Percentiles rank a stretch among this genome's conserved stretches.
Conservation (phyloP, 1,140 invertebrate genomes). For the Carcinoscorpius rotundicauda region DNA sequence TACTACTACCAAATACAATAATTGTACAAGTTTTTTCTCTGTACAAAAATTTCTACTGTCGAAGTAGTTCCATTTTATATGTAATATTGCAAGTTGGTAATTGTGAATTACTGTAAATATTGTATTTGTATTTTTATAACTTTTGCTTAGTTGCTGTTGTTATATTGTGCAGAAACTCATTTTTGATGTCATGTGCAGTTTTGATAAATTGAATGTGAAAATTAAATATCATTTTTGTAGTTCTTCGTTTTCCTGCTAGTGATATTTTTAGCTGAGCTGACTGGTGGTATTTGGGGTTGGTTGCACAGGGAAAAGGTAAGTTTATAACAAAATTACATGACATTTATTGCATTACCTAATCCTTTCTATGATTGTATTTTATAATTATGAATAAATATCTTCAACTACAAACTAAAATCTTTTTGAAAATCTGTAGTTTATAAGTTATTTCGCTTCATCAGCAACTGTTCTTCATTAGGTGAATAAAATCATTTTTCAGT, state of each 20-base stretch:
- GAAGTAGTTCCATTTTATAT: too few relatives aligned
- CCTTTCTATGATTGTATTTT: too few relatives aligned
- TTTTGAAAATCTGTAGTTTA: too few relatives aligned
- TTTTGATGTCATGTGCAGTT: too few relatives aligned
- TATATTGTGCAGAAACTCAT: neutral
- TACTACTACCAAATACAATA: too few relatives aligned
- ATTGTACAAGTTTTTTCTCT: too few relatives aligned
- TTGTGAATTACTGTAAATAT: constrained; percentile 7
- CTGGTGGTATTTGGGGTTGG: constrained; percentile 57
- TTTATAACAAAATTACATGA: neutral
- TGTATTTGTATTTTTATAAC: constrained; percentile 13
- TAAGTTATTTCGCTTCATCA: too few relatives aligned
- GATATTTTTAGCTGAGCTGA: constrained; percentile 63
- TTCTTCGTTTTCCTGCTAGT: constrained; percentile 59
- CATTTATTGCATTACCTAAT: constrained; percentile 1
- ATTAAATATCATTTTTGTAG: constrained; percentile 34
- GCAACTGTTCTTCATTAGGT: too few relatives aligned
- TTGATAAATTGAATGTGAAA: too few relatives aligned
- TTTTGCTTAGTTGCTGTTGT: constrained; percentile 3
- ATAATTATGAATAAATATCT: neutral
- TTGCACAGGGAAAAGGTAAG: constrained; percentile 44
- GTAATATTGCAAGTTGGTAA: neutral
- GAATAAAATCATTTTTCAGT: too few relatives aligned
- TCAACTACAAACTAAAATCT: too few relatives aligned
- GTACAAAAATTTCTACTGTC: too few relatives aligned